Conservation (phyloP, 1,140 invertebrate genomes). For the Hypothenemus hampei region DNA sequence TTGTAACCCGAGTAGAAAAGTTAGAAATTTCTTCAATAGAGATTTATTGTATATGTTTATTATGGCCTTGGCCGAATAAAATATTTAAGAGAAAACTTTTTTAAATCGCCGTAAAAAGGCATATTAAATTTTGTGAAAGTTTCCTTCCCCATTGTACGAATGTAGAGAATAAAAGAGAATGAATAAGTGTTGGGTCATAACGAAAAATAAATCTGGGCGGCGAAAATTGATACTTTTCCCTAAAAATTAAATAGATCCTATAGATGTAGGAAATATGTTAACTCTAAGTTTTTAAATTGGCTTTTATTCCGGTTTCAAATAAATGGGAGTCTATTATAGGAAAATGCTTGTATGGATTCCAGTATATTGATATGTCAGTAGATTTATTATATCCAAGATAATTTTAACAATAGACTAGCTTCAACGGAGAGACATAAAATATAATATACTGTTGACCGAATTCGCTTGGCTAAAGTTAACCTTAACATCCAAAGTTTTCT, state of each 20-base stretch:
- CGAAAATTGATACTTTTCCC: too few species aligned
- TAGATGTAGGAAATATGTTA: slow-evolving; percentile 8
- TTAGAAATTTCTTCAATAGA: too few species aligned
- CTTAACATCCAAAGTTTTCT: too few species aligned
- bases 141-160: background rate
- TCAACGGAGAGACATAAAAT: slow-evolving; percentile 12
- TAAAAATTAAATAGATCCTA: too few species aligned
- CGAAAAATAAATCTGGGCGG: background rate
- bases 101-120: background rate
- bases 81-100: too few species aligned
- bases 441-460: slow-evolving; percentile 21
- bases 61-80: too few species aligned
- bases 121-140: background rate
- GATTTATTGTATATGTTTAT: too few species aligned
- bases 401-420: slow-evolving; percentile 20
- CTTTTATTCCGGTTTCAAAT: slow-evolving; percentile 9
- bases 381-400: slow-evolving; percentile 22
- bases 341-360: slow-evolving; percentile 18
- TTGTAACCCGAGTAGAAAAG: too few species aligned
- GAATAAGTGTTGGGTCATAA: background rate
- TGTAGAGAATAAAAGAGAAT: background rate
- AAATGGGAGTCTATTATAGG: slow-evolving; percentile 12
- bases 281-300: slow-evolving; percentile 14
- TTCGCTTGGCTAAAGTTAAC: slow-evolving; percentile 8
- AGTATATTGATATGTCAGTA: slow-evolving; percentile 20